Conservation (phyloP, 23 tunicate species). For the Ascidia mentula region DNA sequence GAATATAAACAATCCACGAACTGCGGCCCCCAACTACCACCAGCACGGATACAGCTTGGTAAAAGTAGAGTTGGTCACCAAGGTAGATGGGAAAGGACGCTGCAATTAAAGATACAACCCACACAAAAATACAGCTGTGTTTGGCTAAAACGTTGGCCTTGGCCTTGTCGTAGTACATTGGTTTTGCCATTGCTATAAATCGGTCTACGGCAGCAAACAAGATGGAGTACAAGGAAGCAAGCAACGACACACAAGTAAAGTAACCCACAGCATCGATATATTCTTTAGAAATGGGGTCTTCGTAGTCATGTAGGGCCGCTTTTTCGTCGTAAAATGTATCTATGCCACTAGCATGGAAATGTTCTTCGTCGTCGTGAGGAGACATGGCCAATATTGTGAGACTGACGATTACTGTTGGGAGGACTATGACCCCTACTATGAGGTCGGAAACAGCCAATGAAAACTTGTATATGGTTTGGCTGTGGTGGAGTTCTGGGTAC, state of each 20-base stretch:
- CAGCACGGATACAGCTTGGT: neutral
- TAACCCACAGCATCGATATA: constrained; percentile 9
- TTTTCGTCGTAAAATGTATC: neutral
- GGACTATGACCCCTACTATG: neutral
- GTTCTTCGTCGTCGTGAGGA: neutral
- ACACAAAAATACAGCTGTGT: neutral
- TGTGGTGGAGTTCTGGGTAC: constrained; percentile 6
- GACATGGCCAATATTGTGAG: neutral
- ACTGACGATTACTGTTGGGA: neutral
- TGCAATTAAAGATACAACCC: constrained; percentile 5
- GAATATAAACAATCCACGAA: neutral
- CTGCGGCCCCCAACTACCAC: neutral
- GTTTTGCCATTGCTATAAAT: constrained; percentile 24
- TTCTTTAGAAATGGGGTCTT: neutral
- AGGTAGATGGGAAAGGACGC: constrained; percentile 15
- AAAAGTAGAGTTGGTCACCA: neutral
- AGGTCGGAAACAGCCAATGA: constrained; percentile 7
- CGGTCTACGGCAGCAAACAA: constrained; percentile 33
- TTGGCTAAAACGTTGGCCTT: neutral
- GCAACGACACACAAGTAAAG: neutral
- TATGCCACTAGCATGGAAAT: neutral
- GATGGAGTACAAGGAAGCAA: constrained; percentile 22
- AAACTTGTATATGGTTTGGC: constrained; percentile 10
- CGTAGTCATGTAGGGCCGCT: neutral
- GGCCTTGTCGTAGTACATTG: constrained; percentile 20